Evolutionary conservation across 2,888 invertebrate species (phyloP), one percentile per base, ranked within the genome.

Genomic region (Apamea epomidion): DNA sequence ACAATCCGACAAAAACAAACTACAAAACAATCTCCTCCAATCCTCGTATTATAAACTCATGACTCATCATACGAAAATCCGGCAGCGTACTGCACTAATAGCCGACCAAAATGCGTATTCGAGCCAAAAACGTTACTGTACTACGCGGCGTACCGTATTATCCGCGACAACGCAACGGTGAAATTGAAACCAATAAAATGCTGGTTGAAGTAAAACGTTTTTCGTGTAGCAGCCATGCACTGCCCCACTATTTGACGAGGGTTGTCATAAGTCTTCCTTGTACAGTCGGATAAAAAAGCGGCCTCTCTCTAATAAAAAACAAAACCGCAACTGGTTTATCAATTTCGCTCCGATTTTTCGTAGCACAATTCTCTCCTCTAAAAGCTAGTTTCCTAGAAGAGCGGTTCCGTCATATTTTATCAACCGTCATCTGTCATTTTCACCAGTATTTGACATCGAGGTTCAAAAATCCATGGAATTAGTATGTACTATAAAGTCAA

Each of bases 121-220:
- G 84, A 85, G 92, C 92, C 92, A 92, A 93, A 93, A 92, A 91
- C 87, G 78, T 45, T 74, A 58, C 71, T 12, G n/a, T 69, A n/a
- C 72, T 18, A 79, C 64, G 80, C 51, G 14, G 67, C 32, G 77
- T 83, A 82, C 83, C 88, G 90, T 91, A 93, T 94, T 95, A 94
- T 93, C 92, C 92, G 91, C 90, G 92, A 91, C 94, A 93, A 94
- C 92, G 94, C 94, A 93, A 94, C 94, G 93, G 92, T 95, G 95
- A 96, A 96, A 96, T 96, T 94, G 96, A 96, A 96, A 96, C 96
- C 96, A 96, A 96, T 95, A 95, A 96, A 97, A 96, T 95, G 95
- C 94, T 94, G 89, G 91, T 92, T 92, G 86, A 91, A 93, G 93
- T 96, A 94, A 96, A 96, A 96, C 95, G 95, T 94, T 96, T 96